Percentiles rank a stretch among this genome's conserved stretches.
Conservation (phyloP, 2,888 invertebrate species). For the Anarsia innoxiella region DNA sequence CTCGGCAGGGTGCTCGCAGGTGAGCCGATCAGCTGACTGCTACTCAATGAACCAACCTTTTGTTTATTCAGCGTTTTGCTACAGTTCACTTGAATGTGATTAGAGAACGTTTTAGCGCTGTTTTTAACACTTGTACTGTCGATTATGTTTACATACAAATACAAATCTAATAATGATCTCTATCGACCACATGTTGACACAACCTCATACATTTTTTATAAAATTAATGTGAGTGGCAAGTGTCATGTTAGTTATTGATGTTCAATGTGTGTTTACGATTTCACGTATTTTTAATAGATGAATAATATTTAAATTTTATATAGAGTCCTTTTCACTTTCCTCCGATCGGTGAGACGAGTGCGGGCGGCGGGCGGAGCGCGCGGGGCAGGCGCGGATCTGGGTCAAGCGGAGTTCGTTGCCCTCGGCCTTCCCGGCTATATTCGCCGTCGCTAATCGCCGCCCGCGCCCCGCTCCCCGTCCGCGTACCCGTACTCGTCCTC, state of each 20-base stretch:
- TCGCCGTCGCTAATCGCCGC: constrained; percentile 66
- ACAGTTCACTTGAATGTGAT: constrained; percentile 22
- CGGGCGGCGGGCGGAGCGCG: constrained; percentile 26
- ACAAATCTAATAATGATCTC: neutral
- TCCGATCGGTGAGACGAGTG: constrained; percentile 28
- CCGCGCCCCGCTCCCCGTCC: constrained; percentile 24
- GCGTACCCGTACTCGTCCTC: constrained; percentile 22
- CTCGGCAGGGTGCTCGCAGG: constrained; percentile 69
- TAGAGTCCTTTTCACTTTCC: constrained; percentile 66
- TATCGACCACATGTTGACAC: constrained; percentile 2
- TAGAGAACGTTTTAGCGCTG: constrained; percentile 2
- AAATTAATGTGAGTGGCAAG: neutral
- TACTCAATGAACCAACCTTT: constrained; percentile 7
- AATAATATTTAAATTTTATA: constrained; percentile 26
- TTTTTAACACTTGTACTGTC: constrained; percentile 2
- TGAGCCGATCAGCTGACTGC: constrained; percentile 50
- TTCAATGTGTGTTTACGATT: neutral
- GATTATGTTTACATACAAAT: neutral
- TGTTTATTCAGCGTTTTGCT: constrained; percentile 17
- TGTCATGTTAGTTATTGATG: too few species aligned
- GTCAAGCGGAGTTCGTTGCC: constrained; percentile 74
- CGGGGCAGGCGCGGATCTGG: constrained; percentile 49
- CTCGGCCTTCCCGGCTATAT: constrained; percentile 75
- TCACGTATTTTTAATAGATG: neutral
- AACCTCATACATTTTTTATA: too few species aligned